Evolutionary conservation across 1,140 invertebrate species (phyloP), one percentile per base, ranked within the genome.

Genomic region (Drosophila watanabei): DNA sequence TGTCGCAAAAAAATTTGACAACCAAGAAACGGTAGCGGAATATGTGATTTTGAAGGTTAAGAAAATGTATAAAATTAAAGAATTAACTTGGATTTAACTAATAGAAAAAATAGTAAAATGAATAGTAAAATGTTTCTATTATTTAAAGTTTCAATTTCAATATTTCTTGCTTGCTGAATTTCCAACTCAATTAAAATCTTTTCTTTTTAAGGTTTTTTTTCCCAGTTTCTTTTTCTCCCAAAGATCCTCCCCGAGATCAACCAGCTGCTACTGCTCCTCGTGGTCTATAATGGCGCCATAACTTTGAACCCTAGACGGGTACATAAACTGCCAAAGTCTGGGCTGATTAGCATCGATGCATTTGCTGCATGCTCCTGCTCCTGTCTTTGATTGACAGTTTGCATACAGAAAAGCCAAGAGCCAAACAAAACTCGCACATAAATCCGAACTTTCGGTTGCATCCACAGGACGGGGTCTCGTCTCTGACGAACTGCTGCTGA

Each of bases 361-460:
- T 41, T 45, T 41, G 30, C 69, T 48, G 52, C 18, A n/a, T 24
- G 18, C 45, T 46, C 5, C 48, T 54, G 57, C 64, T 24, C 24
- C 24, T 52, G 85, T 48, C 81, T 89, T 82, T 88, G 85, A 89
- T 89, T 89, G 85, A 89, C 85, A 88, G 85, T 89, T 88, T 88
- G 85, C 81, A 89, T 85, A 89, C 75, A 81, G 79, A 84, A 62
- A 71, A 76, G 24, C n/a, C 41, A 18, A 45, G 41, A n/a, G n/a
- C n/a, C n/a, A n/a, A n/a, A n/a, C 62, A 43, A 88, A 78, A 84
- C 86, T 88, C 78, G 85, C 85, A 89, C 85, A 88, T 88, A 89
- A 89, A 88, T 89, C 85, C 60, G n/a, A 65, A 77, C 79, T 62
- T 76, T 75, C 52, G 61, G 71, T 5, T 52, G 61, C 73, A 77